Base-by-base conservation (phyloP, 2,113 vertebrate genomes). In the Gambusia affinis region DNA sequence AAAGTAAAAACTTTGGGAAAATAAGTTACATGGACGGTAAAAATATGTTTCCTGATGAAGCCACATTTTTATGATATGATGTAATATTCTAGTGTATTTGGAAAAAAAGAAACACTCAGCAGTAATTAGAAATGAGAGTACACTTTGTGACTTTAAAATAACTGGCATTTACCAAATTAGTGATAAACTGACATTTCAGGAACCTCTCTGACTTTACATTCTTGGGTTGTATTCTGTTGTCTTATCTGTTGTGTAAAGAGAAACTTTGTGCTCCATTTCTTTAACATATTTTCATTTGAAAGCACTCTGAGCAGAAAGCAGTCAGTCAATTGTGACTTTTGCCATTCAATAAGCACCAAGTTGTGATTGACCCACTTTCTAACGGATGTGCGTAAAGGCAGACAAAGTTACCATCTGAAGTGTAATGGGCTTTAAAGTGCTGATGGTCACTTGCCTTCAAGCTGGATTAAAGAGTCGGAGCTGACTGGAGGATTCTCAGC, bases 401-500 rank as follows among this genome's bases (percentile, higher is more conserved):
- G 79, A 73, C 64, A 4, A 67, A 63, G 76, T 31, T 35, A 60
- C 76, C 90, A 86, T 88, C 82, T 88, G 89, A 28, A 70, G 66
- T 80, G 61, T 88, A 91, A 89, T 76, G 42, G 37, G 88, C 80
- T 91, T 93, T 87, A 30, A 60, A 66, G 66, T 30, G 7, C 30
- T 60, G 60, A 33, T 77, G 24, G 42, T 82, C 78, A 81, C 68
- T 67, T 29, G 3, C 67, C 73, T 76, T 64, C 64, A 89, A 88
- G 85, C 2, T 77, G 80, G 85, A 88, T 91, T 91, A 91, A 70
- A 73, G 42, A 87, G 47, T 81, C 70, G 74, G 72, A 66, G 73
- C 74, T 67, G 31, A 70, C 44, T 60, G 17, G 0, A 64, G 35
- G 77, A 63, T 44, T 61, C 12, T 0, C 71, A 80, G 77, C 57